Base-by-base conservation (phyloP, 2,797 vertebrate genomes). In the Gadopsis marmoratus region DNA sequence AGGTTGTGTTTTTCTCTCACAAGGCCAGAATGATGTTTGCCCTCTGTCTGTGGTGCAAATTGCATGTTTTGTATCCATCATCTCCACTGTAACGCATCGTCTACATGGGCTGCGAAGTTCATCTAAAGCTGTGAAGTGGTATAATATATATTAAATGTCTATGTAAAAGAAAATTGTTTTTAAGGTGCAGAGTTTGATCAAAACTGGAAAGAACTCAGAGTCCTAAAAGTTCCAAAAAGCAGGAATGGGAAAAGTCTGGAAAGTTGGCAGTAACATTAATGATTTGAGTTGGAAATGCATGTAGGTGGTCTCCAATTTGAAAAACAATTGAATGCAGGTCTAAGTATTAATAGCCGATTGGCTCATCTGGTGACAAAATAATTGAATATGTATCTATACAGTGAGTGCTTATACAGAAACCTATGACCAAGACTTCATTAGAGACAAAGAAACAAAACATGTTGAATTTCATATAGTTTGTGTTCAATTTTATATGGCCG, bases 11-110 rank as follows among this genome's bases (percentile, higher is more conserved):
- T 65, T 68, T 47, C 59, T 74, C 65, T 78, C 45, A 13, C 33
- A 75, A 73, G 83, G 76, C 89, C 86, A 82, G 69, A 37, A 73
- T 75, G 47, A 53, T 91, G 53, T 91, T 91, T 91, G 81, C 58
- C 71, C 41, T 86, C 60, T 76, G 74, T 85, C 78, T 89, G 41
- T 64, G 31, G 19, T n/a, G 31, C 61, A 55, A 62, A 84, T 82
- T 71, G 37, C 53, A 65, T 31, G 43, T 4, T 45, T 31, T 21
- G 29, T 72, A 79, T 64, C 37, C 54, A 53, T 11, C 51, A 31
- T 50, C 50, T 55, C 68, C 26, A 35, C 26, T 11, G 47, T 62
- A 17, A 71, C 67, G 31, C 5, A n/a, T 11, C 17, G 17, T 48
- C 13, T 23, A 1, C 1, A 31, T 12, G 8, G 41, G 69, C 16